Percentiles rank a stretch among this genome's conserved stretches.
Evolutionary conservation across 2,797 vertebrate genomes (phyloP).

Genomic region (Pelobates cultripes): DNA sequence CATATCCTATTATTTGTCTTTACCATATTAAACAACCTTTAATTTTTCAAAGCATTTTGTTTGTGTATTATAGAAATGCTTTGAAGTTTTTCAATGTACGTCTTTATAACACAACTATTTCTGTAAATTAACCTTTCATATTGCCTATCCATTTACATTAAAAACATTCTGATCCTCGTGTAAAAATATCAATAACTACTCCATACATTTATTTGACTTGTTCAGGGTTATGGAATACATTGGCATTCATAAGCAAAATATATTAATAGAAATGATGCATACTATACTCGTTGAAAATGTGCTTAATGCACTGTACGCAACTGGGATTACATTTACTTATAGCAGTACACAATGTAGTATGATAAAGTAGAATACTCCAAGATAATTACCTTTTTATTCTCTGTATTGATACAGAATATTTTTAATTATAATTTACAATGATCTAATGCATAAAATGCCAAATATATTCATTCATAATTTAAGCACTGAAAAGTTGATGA

Average conservation of each 20-base stretch:
- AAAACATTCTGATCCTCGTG: too few relatives aligned
- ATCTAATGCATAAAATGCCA: not conserved
- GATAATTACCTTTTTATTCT: not conserved
- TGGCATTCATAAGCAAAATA: not conserved
- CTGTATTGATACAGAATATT: not conserved
- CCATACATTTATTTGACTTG: not conserved
- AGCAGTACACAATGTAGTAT: not conserved
- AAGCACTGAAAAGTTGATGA: not conserved
- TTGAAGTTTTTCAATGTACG: too few relatives aligned
- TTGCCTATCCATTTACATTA: too few relatives aligned
- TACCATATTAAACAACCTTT: too few relatives aligned
- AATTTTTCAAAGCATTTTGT: too few relatives aligned
- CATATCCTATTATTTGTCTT: too few relatives aligned
- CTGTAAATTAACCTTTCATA: too few relatives aligned
- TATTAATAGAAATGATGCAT: not conserved
- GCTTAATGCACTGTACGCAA: not conserved
- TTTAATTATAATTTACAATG: not conserved
- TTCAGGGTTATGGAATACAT: not conserved
- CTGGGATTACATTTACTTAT: not conserved
- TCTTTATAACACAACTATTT: too few relatives aligned
- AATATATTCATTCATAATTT: not conserved
- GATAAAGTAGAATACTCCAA: not conserved
- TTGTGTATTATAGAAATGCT: too few relatives aligned
- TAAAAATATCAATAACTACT: too few relatives aligned
- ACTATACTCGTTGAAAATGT: not conserved